phyloP scores from a whole-genome alignment of 2,113 vertebrate genomes.

The Craseonycteris thonglongyai region DNA sequence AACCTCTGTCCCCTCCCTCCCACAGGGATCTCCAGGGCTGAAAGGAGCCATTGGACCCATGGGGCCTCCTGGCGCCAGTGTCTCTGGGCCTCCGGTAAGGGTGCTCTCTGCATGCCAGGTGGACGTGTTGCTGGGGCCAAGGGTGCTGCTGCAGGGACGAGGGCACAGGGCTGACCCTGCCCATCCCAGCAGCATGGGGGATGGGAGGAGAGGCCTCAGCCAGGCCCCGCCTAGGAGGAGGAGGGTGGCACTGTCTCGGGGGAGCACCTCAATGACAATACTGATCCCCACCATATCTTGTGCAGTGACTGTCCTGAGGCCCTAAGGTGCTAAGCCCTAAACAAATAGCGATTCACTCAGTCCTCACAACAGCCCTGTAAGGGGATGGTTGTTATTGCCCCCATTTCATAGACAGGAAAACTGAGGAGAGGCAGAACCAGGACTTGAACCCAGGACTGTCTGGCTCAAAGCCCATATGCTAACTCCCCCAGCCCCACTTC shows the following conservation, averaged over 20 bases:
- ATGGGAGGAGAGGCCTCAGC: neutral
- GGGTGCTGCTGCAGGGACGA: neutral
- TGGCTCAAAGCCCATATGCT: neutral
- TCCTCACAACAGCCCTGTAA: neutral
- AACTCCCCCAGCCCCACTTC: neutral
- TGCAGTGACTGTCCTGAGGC: neutral
- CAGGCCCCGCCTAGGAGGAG: neutral
- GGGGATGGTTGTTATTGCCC: neutral
- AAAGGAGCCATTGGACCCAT: slow-evolving; percentile 82
- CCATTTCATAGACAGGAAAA: neutral
- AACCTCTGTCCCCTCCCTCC: neutral
- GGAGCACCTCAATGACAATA: neutral
- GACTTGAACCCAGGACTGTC: neutral
- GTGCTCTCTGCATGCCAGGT: fast-evolving
- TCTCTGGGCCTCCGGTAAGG: slow-evolving; percentile 84
- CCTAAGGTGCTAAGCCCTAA: neutral
- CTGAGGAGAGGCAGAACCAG: neutral
- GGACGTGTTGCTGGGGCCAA: neutral
- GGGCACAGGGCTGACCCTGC: neutral
- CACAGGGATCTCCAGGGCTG: slow-evolving; percentile 80
- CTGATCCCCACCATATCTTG: neutral
- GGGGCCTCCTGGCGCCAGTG: slow-evolving; percentile 80
- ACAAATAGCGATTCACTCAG: neutral
- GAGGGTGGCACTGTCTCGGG: neutral
- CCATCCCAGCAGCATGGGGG: neutral